These are phyloP conservation scores for Xyliphius kryptos DNA, from an alignment of 2,113 vertebrate genomes.

Conservation along the genomic window DNA sequence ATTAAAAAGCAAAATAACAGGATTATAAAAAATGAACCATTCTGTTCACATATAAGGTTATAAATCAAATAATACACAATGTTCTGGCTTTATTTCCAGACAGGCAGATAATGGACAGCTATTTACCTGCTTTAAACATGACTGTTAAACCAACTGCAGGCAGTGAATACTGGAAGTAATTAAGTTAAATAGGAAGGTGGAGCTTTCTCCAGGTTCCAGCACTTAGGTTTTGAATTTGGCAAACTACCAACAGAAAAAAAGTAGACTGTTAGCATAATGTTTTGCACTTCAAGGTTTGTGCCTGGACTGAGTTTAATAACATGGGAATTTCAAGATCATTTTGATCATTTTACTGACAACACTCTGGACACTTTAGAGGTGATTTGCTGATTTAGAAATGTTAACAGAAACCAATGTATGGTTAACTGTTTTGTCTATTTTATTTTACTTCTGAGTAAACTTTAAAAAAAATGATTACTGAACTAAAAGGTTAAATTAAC, in stretches of 20 bases:
- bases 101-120: conserved; percentile 30
- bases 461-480: background rate
- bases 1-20: too few relatives aligned
- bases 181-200: conserved; percentile 44
- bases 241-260: background rate
- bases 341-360: conserved; percentile 6
- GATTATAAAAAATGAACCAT: too few relatives aligned
- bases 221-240: conserved; percentile 1
- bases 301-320: conserved; percentile 41
- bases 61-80: too few relatives aligned
- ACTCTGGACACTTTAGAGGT: conserved; percentile 36
- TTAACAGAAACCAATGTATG: too few relatives aligned
- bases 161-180: conserved; percentile 38
- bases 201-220: conserved; percentile 14
- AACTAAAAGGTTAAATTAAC: background rate
- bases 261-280: conserved; percentile 35
- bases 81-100: background rate
- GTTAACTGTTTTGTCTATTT: too few relatives aligned
- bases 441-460: too few relatives aligned
- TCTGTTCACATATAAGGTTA: too few relatives aligned
- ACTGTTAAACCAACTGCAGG: conserved; percentile 25
- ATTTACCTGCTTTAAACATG: conserved; percentile 18
- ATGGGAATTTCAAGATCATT: conserved; percentile 42
- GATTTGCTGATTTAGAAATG: background rate
- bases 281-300: conserved; percentile 39